A percentile compares a stretch with the other conserved stretches of the same genome.
Evolutionary conservation across 2,797 vertebrate species (phyloP).

Genomic region (Sebastes iracundus): DNA sequence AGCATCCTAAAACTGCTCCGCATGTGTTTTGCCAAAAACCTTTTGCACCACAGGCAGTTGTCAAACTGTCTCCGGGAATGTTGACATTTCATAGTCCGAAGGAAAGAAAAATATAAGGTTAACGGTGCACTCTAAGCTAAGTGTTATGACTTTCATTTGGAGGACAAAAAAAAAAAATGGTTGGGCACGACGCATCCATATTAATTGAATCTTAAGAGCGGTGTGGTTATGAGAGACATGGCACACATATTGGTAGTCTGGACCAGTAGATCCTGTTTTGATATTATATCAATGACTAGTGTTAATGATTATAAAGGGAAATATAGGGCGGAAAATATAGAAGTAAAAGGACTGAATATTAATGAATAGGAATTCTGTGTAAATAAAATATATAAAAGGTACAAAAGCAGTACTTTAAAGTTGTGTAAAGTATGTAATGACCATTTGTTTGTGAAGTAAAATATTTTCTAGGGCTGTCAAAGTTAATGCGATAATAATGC

Average conservation of each 20-base stretch:
- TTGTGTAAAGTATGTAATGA: not conserved
- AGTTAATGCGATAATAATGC: no score
- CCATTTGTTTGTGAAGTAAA: not conserved
- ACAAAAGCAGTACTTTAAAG: not conserved
- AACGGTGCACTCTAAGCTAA: not conserved
- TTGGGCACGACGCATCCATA: not conserved
- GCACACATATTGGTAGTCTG: not conserved
- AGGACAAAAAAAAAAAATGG: not conserved
- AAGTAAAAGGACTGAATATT: not conserved
- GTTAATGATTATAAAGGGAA: not conserved
- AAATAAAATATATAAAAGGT: not conserved
- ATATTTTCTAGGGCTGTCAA: not conserved
- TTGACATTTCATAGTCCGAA: conserved; percentile 16
- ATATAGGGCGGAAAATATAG: not conserved
- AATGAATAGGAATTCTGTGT: not conserved
- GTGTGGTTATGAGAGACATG: not conserved
- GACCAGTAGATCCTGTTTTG: not conserved
- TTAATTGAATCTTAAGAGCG: not conserved
- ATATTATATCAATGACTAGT: not conserved
- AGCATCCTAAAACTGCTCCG: conserved; percentile 16
- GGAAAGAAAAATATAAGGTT: not conserved
- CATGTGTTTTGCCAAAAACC: conserved; percentile 19
- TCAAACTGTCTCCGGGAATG: conserved; percentile 29
- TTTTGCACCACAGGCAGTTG: conserved; percentile 24
- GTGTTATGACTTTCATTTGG: not conserved